A percentile compares a stretch with the other conserved stretches of the same genome.
Evolutionary conservation across 2,113 vertebrate species (phyloP).

Genomic region (Taxidea taxus): DNA sequence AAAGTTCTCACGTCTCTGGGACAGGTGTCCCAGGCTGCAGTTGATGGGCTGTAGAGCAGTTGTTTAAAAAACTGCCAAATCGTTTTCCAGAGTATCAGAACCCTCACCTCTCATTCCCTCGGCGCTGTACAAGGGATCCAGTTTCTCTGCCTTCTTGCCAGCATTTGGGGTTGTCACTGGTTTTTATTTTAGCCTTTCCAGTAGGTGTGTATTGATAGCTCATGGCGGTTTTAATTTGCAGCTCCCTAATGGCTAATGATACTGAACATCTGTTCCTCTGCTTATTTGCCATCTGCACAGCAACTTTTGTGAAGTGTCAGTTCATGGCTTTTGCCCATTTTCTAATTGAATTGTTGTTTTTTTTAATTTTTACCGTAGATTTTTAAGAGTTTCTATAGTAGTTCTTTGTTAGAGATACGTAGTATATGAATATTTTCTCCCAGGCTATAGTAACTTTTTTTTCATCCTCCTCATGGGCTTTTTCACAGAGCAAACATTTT

Average conservation of each 20-base stretch:
- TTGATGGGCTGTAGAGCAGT: accelerated
- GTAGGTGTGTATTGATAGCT: background rate
- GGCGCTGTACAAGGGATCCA: background rate
- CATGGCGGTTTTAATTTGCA: background rate
- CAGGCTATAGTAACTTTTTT: background rate
- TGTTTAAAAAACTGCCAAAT: background rate
- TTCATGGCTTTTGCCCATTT: background rate
- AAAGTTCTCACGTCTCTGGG: background rate
- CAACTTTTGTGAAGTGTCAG: background rate
- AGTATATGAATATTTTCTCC: background rate
- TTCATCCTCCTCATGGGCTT: background rate
- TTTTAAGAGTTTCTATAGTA: background rate
- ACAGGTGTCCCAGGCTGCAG: too few species aligned
- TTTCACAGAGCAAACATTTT: background rate
- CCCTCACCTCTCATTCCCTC: background rate
- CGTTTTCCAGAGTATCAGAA: background rate
- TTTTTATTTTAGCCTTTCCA: background rate
- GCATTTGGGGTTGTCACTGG: background rate
- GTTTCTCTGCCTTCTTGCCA: background rate
- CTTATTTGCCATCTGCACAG: background rate
- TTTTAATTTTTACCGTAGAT: background rate
- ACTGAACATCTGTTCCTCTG: background rate
- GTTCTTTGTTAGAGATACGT: background rate
- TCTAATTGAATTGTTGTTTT: background rate
- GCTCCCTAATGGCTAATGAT: background rate